Evolutionary conservation across 1,140 invertebrate genomes (phyloP), one percentile per base, ranked within the genome.

Genomic region (Semibalanus balanoides): DNA sequence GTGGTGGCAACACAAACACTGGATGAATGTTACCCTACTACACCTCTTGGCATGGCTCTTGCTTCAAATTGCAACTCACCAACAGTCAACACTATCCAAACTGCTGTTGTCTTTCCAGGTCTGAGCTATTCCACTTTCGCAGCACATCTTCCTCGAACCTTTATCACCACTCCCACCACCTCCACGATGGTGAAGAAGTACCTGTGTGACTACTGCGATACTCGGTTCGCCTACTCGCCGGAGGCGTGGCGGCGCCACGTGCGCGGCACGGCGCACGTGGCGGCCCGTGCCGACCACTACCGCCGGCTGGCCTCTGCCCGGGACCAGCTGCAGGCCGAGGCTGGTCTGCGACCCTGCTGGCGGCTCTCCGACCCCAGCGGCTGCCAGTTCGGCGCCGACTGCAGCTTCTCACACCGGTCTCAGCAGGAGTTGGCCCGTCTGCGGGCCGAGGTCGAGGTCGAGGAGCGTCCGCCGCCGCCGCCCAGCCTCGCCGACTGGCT

Each of bases 111-210:
- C n/a, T n/a, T n/a, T n/a, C n/a, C n/a, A n/a, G n/a, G n/a, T n/a
- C n/a, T n/a, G n/a, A n/a, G n/a, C n/a, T n/a, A n/a, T n/a, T n/a
- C n/a, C n/a, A n/a, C n/a, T n/a, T n/a, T n/a, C n/a, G n/a, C n/a
- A n/a, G n/a, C n/a, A n/a, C n/a, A n/a, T n/a, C n/a, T n/a, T n/a
- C n/a, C n/a, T n/a, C n/a, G n/a, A n/a, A n/a, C n/a, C n/a, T n/a
- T n/a, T n/a, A n/a, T n/a, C n/a, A n/a, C n/a, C n/a, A n/a, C n/a
- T n/a, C n/a, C n/a, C n/a, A n/a, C n/a, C n/a, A n/a, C n/a, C n/a
- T n/a, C n/a, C 35, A 40, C 29, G 19, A 72, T 72, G 70, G 70
- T 72, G 70, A 72, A 72, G 70, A 72, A 72, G 25, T 72, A 72
- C 70, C 25, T 72, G 25, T 72, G 70, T 30, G 70, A 72, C 70